These are phyloP conservation scores for Pleuronectes platessa DNA, from an alignment of 2,113 vertebrate genomes.

Conservation along the genomic window DNA sequence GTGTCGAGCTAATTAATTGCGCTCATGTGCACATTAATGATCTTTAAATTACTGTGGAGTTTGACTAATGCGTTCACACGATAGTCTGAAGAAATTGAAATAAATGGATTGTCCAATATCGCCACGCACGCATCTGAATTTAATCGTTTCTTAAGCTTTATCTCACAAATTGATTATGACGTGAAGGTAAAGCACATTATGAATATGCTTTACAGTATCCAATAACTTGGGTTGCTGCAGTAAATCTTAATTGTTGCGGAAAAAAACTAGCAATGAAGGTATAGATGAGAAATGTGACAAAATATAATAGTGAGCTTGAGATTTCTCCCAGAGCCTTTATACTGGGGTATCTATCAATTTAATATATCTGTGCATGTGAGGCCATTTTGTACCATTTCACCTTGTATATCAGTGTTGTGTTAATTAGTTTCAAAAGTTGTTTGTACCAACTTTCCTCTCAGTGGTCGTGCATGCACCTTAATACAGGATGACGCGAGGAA, in stretches of 20 bases:
- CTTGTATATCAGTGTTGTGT: too few species aligned
- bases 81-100: not conserved
- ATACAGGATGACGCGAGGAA: not conserved
- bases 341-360: too few species aligned
- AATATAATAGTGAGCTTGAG: too few species aligned
- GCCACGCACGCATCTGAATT: not conserved
- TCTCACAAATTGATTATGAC: not conserved
- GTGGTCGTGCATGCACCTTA: not conserved
- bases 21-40: not conserved
- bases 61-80: not conserved
- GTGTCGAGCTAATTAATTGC: slow-evolving; percentile 36
- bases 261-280: too few species aligned
- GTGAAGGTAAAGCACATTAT: not conserved
- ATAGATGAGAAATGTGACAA: too few species aligned
- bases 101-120: not conserved
- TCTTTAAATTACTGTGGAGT: slow-evolving; percentile 8
- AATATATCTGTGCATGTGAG: too few species aligned
- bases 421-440: too few species aligned
- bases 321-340: too few species aligned
- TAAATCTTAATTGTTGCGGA: too few species aligned
- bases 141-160: not conserved
- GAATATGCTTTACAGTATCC: not conserved
- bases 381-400: too few species aligned
- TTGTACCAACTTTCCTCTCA: not conserved
- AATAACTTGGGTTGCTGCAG: not conserved